These are phyloP conservation scores for silkworm (Bombyx mori) DNA, from an alignment of 1,140 invertebrate genomes.

Conservation along the genomic window ASM3026992v2 NC_085119.1:6485501-6486000, in stretches of 20 bases:
- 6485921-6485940: slow-evolving; percentile 14
- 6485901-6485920: slow-evolving; percentile 2
- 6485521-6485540: background rate
- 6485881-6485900: slow-evolving; percentile 1
- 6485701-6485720: background rate
- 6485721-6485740: background rate
- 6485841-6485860: no score
- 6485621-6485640: background rate
- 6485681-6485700: background rate
- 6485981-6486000: no score
- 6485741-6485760: slow-evolving; percentile 37
- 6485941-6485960: background rate
- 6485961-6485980: no score
- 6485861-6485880: background rate
- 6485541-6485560: no score
- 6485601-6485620: background rate
- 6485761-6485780: slow-evolving; percentile 46
- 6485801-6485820: slow-evolving; percentile 47
- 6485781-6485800: slow-evolving; percentile 46
- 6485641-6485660: background rate
- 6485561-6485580: no score
- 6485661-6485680: no score
- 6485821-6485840: no score
- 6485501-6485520: background rate
- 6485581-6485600: no score